A percentile compares a stretch with the other conserved stretches of the same genome.
Conservation (phyloP, 1,140 invertebrate species). For the Aporrectodea caliginosa region DNA sequence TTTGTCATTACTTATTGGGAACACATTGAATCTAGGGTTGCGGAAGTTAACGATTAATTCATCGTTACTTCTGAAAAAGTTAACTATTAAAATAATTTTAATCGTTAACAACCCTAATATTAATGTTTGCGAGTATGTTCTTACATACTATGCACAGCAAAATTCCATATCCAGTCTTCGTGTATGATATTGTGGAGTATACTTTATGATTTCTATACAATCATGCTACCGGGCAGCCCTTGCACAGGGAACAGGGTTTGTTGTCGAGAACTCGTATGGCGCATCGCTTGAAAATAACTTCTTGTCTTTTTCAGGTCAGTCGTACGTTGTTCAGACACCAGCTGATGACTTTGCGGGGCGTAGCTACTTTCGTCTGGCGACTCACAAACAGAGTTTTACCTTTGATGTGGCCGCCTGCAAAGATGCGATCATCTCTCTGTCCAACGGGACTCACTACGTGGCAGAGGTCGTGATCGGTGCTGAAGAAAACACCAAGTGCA, state of each 20-base stretch:
- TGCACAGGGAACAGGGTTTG: neutral
- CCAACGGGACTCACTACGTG: neutral
- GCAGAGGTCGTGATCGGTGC: constrained; percentile 10
- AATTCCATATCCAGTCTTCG: neutral
- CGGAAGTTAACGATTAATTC: too few species aligned
- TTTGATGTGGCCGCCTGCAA: constrained; percentile 3
- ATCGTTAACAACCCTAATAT: too few species aligned
- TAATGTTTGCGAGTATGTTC: too few species aligned
- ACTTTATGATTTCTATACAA: neutral
- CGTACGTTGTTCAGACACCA: neutral
- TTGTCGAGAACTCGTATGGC: too few species aligned
- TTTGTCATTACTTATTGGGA: too few species aligned
- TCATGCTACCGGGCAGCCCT: neutral
- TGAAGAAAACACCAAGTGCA: neutral
- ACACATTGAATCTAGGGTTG: too few species aligned
- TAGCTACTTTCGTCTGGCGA: neutral
- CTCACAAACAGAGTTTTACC: neutral
- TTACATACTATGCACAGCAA: neutral
- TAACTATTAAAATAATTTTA: too few species aligned
- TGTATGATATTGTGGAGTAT: neutral
- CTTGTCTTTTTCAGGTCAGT: neutral
- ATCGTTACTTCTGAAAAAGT: too few species aligned
- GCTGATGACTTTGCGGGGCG: neutral
- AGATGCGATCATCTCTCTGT: constrained; percentile 3
- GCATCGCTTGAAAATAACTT: too few species aligned